Conservation (phyloP, 35 echinoderm and acorn worm species). For the Stichopus chloronotus region DNA sequence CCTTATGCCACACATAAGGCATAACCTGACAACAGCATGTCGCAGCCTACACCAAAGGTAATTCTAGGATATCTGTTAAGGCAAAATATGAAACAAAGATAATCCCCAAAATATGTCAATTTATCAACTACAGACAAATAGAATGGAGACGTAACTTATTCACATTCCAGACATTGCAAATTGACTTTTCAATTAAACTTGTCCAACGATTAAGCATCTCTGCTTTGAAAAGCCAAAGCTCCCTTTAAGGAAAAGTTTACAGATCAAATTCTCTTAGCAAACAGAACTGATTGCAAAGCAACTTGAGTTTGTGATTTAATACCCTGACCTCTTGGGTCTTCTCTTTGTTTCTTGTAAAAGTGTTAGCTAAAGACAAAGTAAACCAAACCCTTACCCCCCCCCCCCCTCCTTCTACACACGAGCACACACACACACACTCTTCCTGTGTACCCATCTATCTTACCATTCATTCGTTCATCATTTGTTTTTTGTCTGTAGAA, state of each 20-base stretch:
- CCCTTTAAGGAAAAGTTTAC: neutral
- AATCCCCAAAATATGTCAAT: no score
- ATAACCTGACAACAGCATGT: no score
- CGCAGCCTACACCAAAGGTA: no score
- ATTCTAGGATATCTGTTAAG: no score
- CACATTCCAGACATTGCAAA: neutral
- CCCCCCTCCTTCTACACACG: neutral
- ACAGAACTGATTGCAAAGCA: neutral
- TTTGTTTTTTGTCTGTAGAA: no score
- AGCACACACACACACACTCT: neutral
- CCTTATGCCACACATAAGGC: no score
- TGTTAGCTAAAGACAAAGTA: neutral
- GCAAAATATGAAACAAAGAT: no score
- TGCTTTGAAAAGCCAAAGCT: neutral
- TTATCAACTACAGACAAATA: no score
- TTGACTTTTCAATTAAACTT: slow-evolving; percentile 1
- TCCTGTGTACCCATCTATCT: neutral
- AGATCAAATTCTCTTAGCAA: neutral
- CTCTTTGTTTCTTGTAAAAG: neutral
- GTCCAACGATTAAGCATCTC: neutral
- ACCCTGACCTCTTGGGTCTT: neutral
- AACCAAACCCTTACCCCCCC: neutral
- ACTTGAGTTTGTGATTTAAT: slow-evolving; percentile 14
- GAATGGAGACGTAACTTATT: no score
- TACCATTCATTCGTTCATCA: neutral